Base-by-base conservation (phyloP, 2,113 vertebrate species). In the Ophiodon elongatus region DNA sequence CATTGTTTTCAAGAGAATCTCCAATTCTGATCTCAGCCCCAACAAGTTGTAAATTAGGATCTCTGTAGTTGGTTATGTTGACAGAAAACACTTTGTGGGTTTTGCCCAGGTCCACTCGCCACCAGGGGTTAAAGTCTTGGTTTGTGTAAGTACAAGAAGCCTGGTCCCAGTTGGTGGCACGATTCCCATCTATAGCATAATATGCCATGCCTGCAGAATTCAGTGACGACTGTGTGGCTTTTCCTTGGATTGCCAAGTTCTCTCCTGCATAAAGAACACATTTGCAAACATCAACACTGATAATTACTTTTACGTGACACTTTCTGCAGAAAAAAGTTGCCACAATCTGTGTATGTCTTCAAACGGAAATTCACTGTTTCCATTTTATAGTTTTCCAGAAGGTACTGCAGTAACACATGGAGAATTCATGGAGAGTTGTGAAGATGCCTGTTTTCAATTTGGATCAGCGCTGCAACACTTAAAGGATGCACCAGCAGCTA, bases 11-110 rank as follows among this genome's bases (percentile, higher is more conserved):
- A 47, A 86, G 70, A 33, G 85, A 88, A 43, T 90, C 35, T 84
- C 92, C 92, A 4, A 92, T 86, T 31, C 41, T 65, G 17, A 94
- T 90, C 79, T 93, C 89, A 4, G 89, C 92, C 31, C 56, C 45
- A 0, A 86, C 68, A 0, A 89, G 66, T 29, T 50, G 59, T 0
- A 1, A 0, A 0, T 5, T 6, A 33, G 8, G 0, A 1, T 69
- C 8, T 31, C 0, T 2, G 43, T 1, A 10, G 52, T 76, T 89
- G 59, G 86, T 76, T 9, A 88, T 41, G 2, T 59, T 87, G 1
- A 92, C 62, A 52, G 79, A 56, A 77, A 87, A 90, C 31, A 90
- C 83, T 85, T 66, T 89, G 8, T 84, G 84, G 13, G 82, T 85
- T 71, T 75, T 89, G 8, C 54, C 17, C 29, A 92, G 75, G 63